A percentile compares a stretch with the other conserved stretches of the same genome.
phyloP scores from a whole-genome alignment of 2,113 vertebrate species.

The Ornithorhynchus anatinus region DNA sequence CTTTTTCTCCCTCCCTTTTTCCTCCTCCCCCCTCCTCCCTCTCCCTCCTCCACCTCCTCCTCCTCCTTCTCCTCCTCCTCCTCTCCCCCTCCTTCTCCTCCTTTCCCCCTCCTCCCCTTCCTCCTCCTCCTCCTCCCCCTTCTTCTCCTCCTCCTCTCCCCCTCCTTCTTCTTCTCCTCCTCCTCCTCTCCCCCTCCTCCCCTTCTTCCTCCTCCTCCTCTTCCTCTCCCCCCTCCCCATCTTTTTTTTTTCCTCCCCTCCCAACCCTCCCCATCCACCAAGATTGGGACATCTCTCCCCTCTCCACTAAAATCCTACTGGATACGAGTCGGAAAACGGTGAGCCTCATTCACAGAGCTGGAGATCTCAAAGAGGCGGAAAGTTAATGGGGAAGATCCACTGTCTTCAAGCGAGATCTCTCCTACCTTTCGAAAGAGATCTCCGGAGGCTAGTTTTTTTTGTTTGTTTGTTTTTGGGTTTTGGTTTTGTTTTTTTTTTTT shows the following conservation, averaged over 20 bases:
- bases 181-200: not conserved
- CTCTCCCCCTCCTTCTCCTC: not conserved
- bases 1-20: constrained; percentile 3
- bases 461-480: no score
- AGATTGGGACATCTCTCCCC: constrained; percentile 69
- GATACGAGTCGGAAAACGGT: constrained; percentile 68
- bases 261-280: constrained; percentile 37
- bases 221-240: constrained; percentile 5
- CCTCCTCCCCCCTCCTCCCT: not conserved
- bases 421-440: not conserved
- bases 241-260: not conserved
- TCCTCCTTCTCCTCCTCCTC: no score
- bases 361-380: constrained; percentile 61
- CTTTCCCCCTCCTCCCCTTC: not conserved
- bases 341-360: constrained; percentile 71
- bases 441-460: constrained; percentile 33
- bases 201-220: not conserved
- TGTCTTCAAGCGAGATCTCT: constrained; percentile 23
- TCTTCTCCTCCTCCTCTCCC: no score
- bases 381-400: constrained; percentile 63
- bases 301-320: constrained; percentile 72
- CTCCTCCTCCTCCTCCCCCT: not conserved
- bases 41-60: no score
- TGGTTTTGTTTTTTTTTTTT: no score
- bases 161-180: not conserved